Evolutionary conservation across 23 tunicate species (phyloP).

Genomic region (Ciona savignyi): DNA sequence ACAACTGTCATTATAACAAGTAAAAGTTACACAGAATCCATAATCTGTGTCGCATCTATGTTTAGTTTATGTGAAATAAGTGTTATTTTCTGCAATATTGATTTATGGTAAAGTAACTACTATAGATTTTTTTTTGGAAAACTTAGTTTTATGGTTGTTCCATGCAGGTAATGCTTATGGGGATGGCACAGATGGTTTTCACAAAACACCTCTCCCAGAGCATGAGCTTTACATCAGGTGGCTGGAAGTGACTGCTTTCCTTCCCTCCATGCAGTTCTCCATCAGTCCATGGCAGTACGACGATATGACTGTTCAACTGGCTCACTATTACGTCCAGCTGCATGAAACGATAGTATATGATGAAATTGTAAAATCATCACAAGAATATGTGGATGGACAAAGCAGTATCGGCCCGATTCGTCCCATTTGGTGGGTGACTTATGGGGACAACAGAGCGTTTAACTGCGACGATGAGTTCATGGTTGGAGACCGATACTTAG

Average conservation of each 20-base stretch:
- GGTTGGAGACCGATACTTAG: constrained; percentile 61
- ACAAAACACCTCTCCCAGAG: constrained; percentile 43
- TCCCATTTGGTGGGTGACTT: constrained; percentile 42
- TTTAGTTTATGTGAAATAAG: no score
- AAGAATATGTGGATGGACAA: constrained; percentile 28
- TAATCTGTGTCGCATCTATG: no score
- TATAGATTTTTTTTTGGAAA: no score
- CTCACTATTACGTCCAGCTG: constrained; percentile 21
- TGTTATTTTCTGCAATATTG: no score
- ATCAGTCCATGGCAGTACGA: constrained; percentile 86
- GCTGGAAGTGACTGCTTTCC: constrained; percentile 60
- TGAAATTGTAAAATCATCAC: constrained; percentile 19
- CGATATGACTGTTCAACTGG: constrained; percentile 27
- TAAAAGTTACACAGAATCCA: no score
- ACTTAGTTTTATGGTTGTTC: no score
- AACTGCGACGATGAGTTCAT: constrained; percentile 41
- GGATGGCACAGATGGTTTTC: neutral
- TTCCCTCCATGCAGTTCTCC: constrained; percentile 73
- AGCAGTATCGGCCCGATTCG: constrained; percentile 24
- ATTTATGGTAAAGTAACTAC: no score
- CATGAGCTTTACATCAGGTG: constrained; percentile 67
- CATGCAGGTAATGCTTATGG: constrained; percentile 61
- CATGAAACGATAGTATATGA: constrained; percentile 49
- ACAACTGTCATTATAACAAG: no score
- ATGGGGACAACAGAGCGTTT: constrained; percentile 26